Percentiles rank a stretch among this genome's conserved stretches.
phyloP scores from a whole-genome alignment of 2,113 vertebrate genomes.

The Romanogobio albipinnatus region DNA sequence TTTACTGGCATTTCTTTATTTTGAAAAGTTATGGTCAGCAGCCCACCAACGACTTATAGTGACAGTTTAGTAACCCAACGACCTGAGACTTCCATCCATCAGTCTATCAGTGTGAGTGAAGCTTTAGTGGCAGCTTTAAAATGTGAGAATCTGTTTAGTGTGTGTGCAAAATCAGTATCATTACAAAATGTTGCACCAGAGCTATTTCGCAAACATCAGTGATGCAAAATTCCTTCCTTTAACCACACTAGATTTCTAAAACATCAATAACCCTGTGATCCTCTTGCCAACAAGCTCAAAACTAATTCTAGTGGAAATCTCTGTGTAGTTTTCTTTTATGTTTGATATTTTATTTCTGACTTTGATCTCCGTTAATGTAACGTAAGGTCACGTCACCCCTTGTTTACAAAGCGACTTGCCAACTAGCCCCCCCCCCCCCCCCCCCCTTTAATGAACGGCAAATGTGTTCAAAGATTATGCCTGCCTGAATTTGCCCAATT shows the following conservation, averaged over 20 bases:
- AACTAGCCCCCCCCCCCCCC: not conserved
- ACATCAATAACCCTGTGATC: not conserved
- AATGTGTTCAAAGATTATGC: conserved; percentile 42
- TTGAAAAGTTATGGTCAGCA: not conserved
- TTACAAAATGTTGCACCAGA: not conserved
- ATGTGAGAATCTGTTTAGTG: not conserved
- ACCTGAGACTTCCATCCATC: not conserved
- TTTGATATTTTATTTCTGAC: conserved; percentile 1
- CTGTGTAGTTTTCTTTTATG: conserved; percentile 14
- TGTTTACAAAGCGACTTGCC: conserved; percentile 14
- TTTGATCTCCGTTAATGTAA: conserved; percentile 12
- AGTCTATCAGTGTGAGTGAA: not conserved
- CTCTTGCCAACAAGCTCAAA: not conserved
- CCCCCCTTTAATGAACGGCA: not conserved
- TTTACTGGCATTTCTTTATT: not conserved
- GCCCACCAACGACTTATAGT: not conserved
- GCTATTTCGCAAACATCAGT: not conserved
- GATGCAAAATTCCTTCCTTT: not conserved
- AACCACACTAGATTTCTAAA: not conserved
- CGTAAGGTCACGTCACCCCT: conserved; percentile 18
- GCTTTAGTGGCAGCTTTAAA: not conserved
- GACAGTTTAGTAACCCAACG: not conserved
- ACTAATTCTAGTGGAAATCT: conserved; percentile 8
- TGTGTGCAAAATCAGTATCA: not conserved
- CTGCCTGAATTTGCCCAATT: conserved; percentile 46